These are phyloP conservation scores for Pseudococcus jackbeardsleyi DNA, from an alignment of 2,888 invertebrate species.

Conservation along the genomic window DNA sequence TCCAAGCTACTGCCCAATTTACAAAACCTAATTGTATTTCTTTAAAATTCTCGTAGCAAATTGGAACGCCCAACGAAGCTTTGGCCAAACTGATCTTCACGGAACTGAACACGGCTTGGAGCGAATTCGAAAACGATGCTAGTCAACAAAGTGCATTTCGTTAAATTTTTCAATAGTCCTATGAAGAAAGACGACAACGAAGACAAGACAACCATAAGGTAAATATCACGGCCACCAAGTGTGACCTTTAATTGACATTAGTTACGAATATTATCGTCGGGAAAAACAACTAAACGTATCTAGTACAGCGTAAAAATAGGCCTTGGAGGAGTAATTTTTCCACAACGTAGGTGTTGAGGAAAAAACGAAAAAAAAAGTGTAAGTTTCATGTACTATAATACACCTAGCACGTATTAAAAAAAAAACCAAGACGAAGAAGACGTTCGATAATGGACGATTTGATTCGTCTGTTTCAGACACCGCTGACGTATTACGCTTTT, in stretches of 20 bases:
- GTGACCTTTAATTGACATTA: conserved; percentile 48
- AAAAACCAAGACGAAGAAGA: neutral
- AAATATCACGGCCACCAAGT: conserved; percentile 5
- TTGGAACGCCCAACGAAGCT: conserved; percentile 91
- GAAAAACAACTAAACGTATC: neutral
- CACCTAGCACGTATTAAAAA: neutral
- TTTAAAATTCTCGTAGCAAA: conserved; percentile 79
- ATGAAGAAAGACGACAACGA: neutral
- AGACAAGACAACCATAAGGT: neutral
- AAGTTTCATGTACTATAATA: too few species aligned
- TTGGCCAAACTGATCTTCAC: conserved; percentile 97
- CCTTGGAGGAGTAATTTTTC: neutral
- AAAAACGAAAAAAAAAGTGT: neutral
- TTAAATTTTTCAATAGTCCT: conserved; percentile 25
- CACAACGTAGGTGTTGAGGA: neutral
- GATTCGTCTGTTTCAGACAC: conserved; percentile 9
- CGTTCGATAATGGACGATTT: neutral
- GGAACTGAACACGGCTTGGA: conserved; percentile 99
- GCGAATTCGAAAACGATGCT: conserved; percentile 82
- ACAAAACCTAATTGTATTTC: neutral
- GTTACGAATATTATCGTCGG: neutral
- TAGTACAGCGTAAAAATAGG: neutral
- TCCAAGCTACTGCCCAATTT: too few species aligned
- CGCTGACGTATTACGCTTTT: conserved; percentile 26
- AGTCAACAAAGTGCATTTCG: conserved; percentile 64